Evolutionary conservation across 2,113 vertebrate species (phyloP).

Genomic region (Zootoca vivipara): DNA sequence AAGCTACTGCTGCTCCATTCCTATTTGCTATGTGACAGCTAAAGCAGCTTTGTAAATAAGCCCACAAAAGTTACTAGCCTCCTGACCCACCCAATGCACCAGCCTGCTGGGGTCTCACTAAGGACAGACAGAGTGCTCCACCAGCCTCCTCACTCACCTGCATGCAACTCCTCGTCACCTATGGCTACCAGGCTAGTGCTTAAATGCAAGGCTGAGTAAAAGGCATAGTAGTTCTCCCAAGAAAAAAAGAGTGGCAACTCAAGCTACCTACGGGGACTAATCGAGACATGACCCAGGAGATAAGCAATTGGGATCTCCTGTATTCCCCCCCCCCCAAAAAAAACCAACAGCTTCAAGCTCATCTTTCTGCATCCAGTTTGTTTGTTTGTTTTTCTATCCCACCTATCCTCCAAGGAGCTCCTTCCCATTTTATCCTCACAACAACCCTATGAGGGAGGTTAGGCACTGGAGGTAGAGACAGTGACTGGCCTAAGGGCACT

Average conservation of each 20-base stretch:
- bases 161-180: neutral
- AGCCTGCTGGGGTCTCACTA: neutral
- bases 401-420: no score
- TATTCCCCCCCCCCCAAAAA: no score
- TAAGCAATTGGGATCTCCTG: no score
- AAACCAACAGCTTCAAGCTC: no score
- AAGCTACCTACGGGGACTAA: neutral
- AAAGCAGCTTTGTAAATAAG: neutral
- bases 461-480: no score
- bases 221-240: neutral
- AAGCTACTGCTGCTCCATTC: neutral
- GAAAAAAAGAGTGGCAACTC: neutral
- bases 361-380: no score
- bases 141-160: neutral
- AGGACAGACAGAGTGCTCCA: neutral
- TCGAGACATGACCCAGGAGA: neutral
- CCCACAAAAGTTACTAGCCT: neutral
- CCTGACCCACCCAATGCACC: no score
- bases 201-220: neutral
- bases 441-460: no score
- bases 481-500: no score
- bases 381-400: no score
- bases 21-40: neutral
- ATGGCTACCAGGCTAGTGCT: neutral
- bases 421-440: no score